Percentiles rank a stretch among this genome's conserved stretches.
These are phyloP conservation scores for Phyllostomus hastatus DNA, from an alignment of 2,113 vertebrate species.

Conservation along the genomic window DNA sequence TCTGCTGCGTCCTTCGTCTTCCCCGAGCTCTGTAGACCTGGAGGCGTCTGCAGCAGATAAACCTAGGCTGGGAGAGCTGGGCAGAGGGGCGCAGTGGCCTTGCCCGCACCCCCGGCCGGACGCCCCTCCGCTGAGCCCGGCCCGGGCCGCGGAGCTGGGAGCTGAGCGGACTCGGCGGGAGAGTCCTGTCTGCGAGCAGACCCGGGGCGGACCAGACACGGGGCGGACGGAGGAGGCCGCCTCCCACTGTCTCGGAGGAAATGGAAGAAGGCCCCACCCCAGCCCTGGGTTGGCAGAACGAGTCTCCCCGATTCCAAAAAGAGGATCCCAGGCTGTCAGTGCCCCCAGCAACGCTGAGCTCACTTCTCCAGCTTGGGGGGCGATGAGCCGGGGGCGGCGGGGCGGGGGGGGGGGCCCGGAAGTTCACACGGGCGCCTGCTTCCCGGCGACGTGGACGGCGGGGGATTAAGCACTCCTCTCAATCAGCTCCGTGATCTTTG, in stretches of 20 bases:
- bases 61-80: background rate
- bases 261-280: background rate
- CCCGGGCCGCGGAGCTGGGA: background rate
- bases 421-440: too few species aligned
- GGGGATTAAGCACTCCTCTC: too few species aligned
- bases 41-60: background rate
- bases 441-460: rapidly evolving
- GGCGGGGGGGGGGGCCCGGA: too few species aligned
- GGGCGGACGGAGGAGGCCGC: background rate
- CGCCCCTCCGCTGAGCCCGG: rapidly evolving
- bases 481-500: rapidly evolving
- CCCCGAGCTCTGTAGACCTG: background rate
- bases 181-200: background rate
- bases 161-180: background rate
- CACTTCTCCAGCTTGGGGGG: too few species aligned
- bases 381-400: background rate
- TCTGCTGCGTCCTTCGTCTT: background rate
- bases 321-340: too few species aligned
- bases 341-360: too few species aligned
- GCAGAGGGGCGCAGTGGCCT: background rate
- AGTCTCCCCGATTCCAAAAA: background rate
- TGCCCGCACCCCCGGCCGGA: too few species aligned
- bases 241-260: background rate
- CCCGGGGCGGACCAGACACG: background rate
- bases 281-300: background rate